Evolutionary conservation across 2,888 invertebrate genomes (phyloP), one percentile per base, ranked within the genome.

Genomic region (Meta bourneti): DNA sequence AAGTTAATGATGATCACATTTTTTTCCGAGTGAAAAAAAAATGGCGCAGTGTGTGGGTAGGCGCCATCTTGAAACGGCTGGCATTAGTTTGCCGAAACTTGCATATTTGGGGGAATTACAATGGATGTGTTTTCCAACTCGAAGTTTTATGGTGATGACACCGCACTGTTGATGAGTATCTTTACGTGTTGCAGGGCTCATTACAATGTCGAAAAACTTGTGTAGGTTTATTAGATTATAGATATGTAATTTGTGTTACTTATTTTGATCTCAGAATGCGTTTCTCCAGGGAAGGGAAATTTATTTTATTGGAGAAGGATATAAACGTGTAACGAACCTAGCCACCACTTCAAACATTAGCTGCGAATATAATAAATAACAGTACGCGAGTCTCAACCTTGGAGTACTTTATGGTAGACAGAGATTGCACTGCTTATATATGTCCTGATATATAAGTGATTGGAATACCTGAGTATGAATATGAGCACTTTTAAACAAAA

Each of bases 1-100:
- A 87, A 87, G 87, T 87, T 87, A 87, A 87, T 87, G 87, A 87
- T 87, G 74, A 87, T 87, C 87, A 80, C 87, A 79, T 78, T 51
- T 77, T 19, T 19, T 49, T 70, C n/a, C n/a, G 86, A 78, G 70
- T 51, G 0, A 48, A 48, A 61, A 61, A 84, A 48, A 16, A n/a
- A 75, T 34, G n/a, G 49, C 7, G 52, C 19, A 74, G 49, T 70
- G 61, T 84, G 74, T 61, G 61, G 16, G 61, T 75, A n/a, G 54
- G 16, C 75, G 84, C 84, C 84, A 54, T 84, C 54, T 70, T 78
- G 48, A 69, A 78, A 71, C 54, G 70, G 51, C 69, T 49, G 70
- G 51, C 78, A 86, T 86, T 78, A 84, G 71, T 61, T 78, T 78
- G 48, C 52, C 13, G 48, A 72, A 49, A n/a, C 52, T 70, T 78